These are phyloP conservation scores for Lophura nycthemera DNA, from an alignment of 2,113 vertebrate genomes.

Conservation along the genomic window DNA sequence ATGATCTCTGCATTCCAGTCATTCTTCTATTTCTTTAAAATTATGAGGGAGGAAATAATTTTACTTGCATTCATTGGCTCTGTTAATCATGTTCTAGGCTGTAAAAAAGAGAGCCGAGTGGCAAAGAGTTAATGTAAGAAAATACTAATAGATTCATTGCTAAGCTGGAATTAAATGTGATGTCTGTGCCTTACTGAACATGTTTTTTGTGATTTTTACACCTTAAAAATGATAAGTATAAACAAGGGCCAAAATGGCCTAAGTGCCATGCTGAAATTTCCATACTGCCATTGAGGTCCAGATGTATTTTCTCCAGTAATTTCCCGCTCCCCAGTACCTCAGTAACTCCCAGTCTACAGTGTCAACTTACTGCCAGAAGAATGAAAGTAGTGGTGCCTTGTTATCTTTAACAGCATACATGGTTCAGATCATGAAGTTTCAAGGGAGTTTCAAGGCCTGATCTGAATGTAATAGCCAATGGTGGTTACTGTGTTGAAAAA, in stretches of 20 bases:
- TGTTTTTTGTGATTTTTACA: not conserved
- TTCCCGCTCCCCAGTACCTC: not conserved
- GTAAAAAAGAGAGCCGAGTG: not conserved
- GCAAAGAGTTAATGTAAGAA: not conserved
- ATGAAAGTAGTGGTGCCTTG: not conserved
- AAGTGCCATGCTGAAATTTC: not conserved
- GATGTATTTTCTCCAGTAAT: not conserved
- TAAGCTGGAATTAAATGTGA: not conserved
- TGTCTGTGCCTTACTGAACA: not conserved
- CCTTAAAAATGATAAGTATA: not conserved
- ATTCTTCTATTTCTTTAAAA: not conserved
- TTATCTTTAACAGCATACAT: not conserved
- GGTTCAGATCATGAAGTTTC: not conserved
- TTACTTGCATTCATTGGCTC: not conserved
- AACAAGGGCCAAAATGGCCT: not conserved
- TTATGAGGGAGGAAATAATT: not conserved
- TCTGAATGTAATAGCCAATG: no score
- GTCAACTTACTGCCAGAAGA: not conserved
- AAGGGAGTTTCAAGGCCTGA: not conserved
- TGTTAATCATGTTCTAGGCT: not conserved
- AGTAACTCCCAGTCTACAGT: not conserved
- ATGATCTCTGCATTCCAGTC: not conserved
- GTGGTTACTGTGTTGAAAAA: not conserved
- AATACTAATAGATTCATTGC: not conserved
- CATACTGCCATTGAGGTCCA: not conserved